Evolutionary conservation across 2,113 vertebrate species (phyloP), one percentile per base, ranked within the genome.

Genomic region (Setophaga petechia): DNA sequence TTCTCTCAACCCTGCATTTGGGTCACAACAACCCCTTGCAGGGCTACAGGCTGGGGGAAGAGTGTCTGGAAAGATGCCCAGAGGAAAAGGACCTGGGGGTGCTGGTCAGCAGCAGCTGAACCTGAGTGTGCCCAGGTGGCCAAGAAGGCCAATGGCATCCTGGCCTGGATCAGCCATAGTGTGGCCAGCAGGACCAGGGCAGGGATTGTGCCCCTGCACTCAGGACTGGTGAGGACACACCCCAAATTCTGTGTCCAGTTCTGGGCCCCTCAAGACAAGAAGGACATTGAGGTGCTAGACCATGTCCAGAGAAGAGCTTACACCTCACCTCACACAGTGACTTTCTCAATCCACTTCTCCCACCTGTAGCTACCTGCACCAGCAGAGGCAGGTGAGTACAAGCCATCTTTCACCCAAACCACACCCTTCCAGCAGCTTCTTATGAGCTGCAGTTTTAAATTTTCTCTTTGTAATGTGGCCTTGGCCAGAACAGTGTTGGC

Each of bases 151-250:
- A 24, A 0, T 28, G 46, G 7, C n/a, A 54, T 1, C 54, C 69
- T 68, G 87, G 20, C 20, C 39, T 68, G 16, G 0, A 5, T 12
- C n/a, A 75, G 39, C 20, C 7, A 4, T 1, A 0, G 7, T 35
- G 47, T 22, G 39, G 6, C 20, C 69, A 62, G 54, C 62, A 41
- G 71, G n/a, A 22, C 0, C 11, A 68, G 46, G 46, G n/a, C 30
- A 68, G 54, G 1, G 55, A 62, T 12, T 41, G 13, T 41, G 0
- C 3, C 2, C 6, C 30, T 27, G 11, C 25, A n/a, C 13, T n/a
- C 0, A 0, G 39, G 46, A 75, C 39, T 68, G 39, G 5, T 47
- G 30, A 68, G 3, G 14, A 2, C 4, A 6, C 21, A 41, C 8
- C 10, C 62, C 11, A 1, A 12, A 55, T 31, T 11, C n/a, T 4